Evolutionary conservation across 2,797 vertebrate genomes (phyloP), one percentile per base, ranked within the genome.

Genomic region (Sciaenops ocellatus): DNA sequence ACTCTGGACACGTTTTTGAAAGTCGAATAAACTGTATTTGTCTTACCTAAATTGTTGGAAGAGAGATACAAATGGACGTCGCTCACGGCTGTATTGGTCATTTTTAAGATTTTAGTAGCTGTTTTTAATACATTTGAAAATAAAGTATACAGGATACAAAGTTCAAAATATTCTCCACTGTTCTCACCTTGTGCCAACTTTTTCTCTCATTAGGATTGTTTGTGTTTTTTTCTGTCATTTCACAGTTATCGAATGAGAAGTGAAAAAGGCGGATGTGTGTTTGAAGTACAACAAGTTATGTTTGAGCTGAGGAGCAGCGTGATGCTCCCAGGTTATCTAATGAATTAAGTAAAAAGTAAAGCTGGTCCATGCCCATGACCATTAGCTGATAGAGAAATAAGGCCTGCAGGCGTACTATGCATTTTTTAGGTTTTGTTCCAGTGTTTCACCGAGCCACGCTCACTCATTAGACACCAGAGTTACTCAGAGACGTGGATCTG

Each of bases 311-410:
- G 64, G 68, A 79, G 71, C 80, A 63, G 42, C 28, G 1, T 28
- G 69, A 78, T 80, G 81, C 76, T 86, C 56, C 42, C 6, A 46
- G 81, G 87, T 86, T 85, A 79, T 81, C 82, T 85, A 85, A 92
- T 92, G 57, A 92, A 91, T 91, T 87, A 87, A 78, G 82, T 78
- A 88, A 79, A 71, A 85, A 82, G 80, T 79, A 79, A 85, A 88
- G 88, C 87, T 91, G 84, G 56, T 90, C 86, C 48, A 28, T 87
- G 89, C 88, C 88, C 79, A 78, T 92, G 90, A 90, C 89, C 90
- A 92, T 92, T 93, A 91, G 88, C 89, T 92, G 85, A 92, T 92
- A 86, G 85, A 93, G 90, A 93, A 93, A 87, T 90, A 88, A 90
- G 89, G 89, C 90, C 91, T 90, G 85, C 85, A 85, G 91, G 91